Conservation (phyloP, 2,888 invertebrate genomes). For the Hermaeophaga mercurialis region DNA sequence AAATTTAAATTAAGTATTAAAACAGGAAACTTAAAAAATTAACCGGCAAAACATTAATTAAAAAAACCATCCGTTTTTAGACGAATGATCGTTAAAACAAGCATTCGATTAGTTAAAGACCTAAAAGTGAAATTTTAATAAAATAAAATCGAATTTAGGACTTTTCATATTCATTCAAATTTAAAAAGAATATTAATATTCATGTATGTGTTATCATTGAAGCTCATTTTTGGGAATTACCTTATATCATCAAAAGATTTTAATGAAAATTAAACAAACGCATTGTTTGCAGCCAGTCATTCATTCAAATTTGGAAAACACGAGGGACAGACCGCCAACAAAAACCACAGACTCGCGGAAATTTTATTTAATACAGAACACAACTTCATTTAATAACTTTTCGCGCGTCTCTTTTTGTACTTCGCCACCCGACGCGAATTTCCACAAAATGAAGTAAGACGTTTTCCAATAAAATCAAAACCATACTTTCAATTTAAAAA, state of each 20-base stretch:
- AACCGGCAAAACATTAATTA: too few relatives aligned
- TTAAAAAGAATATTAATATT: too few relatives aligned
- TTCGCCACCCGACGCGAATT: not conserved
- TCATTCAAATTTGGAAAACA: slow-evolving; percentile 10
- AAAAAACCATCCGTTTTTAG: too few relatives aligned
- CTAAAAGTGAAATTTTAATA: too few relatives aligned
- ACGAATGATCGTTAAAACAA: too few relatives aligned
- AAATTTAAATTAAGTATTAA: too few relatives aligned
- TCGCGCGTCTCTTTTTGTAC: not conserved
- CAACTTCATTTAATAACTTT: slow-evolving; percentile 8
- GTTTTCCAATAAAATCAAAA: not conserved
- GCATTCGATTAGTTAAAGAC: too few relatives aligned
- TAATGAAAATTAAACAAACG: slow-evolving; percentile 12
- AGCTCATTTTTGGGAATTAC: not conserved
- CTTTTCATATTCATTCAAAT: too few relatives aligned
- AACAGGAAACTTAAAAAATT: too few relatives aligned
- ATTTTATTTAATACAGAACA: slow-evolving; percentile 1
- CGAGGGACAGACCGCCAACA: not conserved
- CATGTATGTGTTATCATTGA: too few relatives aligned
- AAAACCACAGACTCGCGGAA: not conserved
- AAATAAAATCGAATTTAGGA: too few relatives aligned
- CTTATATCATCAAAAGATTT: slow-evolving; percentile 2
- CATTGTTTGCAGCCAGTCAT: slow-evolving; percentile 11
- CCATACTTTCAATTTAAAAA: too few relatives aligned
- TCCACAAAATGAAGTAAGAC: not conserved